Conservation (phyloP, 2,888 invertebrate genomes). For the Steromphala cineraria region DNA sequence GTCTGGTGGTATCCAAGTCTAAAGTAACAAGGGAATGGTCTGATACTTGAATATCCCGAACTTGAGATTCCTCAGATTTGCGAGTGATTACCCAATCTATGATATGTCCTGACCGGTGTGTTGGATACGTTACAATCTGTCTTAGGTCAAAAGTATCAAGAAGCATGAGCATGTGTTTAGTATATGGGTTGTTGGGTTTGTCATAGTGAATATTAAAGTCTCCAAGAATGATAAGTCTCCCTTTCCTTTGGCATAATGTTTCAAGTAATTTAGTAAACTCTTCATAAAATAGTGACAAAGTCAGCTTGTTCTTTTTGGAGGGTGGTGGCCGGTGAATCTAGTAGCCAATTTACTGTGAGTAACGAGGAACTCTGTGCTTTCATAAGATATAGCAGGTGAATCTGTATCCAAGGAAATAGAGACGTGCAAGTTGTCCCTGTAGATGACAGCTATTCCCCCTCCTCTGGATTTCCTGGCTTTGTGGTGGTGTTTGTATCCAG, state of each 20-base stretch:
- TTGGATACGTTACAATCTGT: not conserved
- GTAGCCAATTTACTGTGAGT: not conserved
- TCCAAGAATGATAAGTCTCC: not conserved
- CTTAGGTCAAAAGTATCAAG: not conserved
- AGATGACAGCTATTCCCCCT: not conserved
- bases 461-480: not conserved
- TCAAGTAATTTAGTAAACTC: not conserved
- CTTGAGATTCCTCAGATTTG: not conserved
- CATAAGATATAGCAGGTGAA: not conserved
- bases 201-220: constrained; percentile 17
- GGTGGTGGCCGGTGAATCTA: not conserved
- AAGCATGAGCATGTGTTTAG: not conserved
- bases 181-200: not conserved
- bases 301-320: not conserved
- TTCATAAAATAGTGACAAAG: not conserved
- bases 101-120: not conserved
- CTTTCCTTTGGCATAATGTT: not conserved
- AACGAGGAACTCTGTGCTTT: not conserved
- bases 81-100: not conserved
- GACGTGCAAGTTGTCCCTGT: not conserved
- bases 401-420: too few species aligned
- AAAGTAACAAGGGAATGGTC: too few species aligned
- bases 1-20: too few species aligned
- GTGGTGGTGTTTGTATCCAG: not conserved
- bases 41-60: too few species aligned